These are phyloP conservation scores for Melanostoma scalare DNA, from an alignment of 2,888 invertebrate genomes.

Conservation along the genomic window DNA sequence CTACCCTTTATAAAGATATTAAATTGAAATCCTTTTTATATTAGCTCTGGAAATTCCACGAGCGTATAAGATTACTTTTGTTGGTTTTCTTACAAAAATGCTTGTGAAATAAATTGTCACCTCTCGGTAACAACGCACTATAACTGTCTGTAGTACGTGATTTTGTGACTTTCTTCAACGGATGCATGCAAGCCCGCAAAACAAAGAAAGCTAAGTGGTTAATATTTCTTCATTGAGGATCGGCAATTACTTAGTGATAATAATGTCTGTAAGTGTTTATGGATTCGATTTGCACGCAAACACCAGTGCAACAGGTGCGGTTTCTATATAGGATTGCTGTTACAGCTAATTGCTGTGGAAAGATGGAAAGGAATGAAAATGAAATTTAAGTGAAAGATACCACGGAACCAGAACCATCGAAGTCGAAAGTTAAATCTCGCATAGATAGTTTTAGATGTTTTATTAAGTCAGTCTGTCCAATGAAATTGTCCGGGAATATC, in stretches of 20 bases:
- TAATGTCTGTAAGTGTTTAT: constrained; percentile 22
- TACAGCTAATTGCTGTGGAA: constrained; percentile 33
- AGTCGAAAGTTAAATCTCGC: constrained; percentile 32
- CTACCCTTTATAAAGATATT: constrained; percentile 13
- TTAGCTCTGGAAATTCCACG: constrained; percentile 50
- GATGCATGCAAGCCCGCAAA: constrained; percentile 3
- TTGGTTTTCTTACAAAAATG: neutral
- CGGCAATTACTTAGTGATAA: constrained; percentile 27
- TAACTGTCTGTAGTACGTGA: constrained; percentile 29
- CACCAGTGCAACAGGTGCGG: constrained; percentile 12
- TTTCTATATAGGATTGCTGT: constrained; percentile 1
- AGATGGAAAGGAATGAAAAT: constrained; percentile 46
- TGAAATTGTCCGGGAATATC: too few relatives aligned
- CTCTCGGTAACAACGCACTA: constrained; percentile 3
- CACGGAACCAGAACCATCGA: constrained; percentile 32
- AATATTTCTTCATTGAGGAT: constrained; percentile 4
- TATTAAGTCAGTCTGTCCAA: neutral
- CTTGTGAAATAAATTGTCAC: constrained; percentile 51
- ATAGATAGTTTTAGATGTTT: neutral
- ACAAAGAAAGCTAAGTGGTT: constrained; percentile 28
- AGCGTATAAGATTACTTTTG: constrained; percentile 27
- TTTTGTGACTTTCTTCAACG: constrained; percentile 49
- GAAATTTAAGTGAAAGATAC: constrained; percentile 52
- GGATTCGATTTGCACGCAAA: constrained; percentile 56
- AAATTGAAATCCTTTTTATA: constrained; percentile 14